Conservation (phyloP, 2,797 vertebrate species). For the Anabacerthia variegaticeps region DNA sequence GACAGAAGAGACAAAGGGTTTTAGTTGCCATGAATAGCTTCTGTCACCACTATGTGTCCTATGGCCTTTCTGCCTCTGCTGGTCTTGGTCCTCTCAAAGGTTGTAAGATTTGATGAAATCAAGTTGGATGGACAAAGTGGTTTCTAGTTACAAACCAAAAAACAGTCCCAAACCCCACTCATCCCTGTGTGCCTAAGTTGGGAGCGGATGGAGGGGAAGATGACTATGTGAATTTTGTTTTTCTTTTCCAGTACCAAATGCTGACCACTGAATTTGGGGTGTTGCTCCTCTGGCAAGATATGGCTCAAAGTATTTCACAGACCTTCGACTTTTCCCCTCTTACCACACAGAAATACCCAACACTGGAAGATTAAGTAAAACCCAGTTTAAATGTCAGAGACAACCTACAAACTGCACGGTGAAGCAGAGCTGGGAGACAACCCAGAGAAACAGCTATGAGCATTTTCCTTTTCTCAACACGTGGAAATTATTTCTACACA, state of each 20-base stretch:
- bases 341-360: background rate
- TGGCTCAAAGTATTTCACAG: background rate
- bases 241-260: background rate
- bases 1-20: background rate
- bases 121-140: background rate
- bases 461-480: background rate
- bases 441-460: background rate
- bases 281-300: background rate
- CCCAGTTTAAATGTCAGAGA: background rate
- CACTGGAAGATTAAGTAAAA: background rate
- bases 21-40: background rate
- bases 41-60: background rate
- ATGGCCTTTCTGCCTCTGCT: background rate
- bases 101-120: background rate
- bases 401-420: background rate
- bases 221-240: background rate
- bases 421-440: background rate
- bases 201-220: background rate
- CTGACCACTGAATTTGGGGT: background rate
- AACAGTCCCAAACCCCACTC: background rate
- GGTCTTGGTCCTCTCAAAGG: background rate
- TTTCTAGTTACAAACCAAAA: background rate
- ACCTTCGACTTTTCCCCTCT: background rate
- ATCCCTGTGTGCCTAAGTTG: accelerated
- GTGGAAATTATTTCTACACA: background rate